Conservation (phyloP, 2,797 vertebrate species). For the Rhabdomys pumilio region DNA sequence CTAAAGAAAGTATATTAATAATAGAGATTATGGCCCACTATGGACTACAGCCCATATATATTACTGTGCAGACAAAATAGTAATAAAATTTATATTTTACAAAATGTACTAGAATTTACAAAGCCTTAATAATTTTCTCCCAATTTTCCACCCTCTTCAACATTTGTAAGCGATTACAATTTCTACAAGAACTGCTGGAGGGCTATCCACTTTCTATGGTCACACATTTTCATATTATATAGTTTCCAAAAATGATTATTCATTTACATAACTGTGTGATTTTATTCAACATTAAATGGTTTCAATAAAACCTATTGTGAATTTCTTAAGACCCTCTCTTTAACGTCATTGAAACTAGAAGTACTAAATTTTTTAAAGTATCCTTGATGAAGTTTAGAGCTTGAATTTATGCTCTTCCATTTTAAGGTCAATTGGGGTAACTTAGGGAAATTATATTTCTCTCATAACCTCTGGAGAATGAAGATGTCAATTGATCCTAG, state of each 20-base stretch:
- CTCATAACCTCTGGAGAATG: conserved; percentile 50
- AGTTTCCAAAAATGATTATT: conserved; percentile 76
- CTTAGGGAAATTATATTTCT: conserved; percentile 67
- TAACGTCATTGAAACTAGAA: conserved; percentile 78
- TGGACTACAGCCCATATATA: neutral
- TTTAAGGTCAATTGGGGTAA: conserved; percentile 66
- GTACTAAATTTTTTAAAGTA: neutral
- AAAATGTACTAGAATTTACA: conserved; percentile 66
- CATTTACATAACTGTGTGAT: conserved; percentile 78
- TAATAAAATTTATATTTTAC: conserved; percentile 67
- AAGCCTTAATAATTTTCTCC: conserved; percentile 77
- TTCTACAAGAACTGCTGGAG: conserved; percentile 67
- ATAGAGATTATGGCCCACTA: neutral
- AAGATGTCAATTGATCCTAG: conserved; percentile 50
- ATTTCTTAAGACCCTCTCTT: conserved; percentile 72
- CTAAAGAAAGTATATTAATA: conserved; percentile 35
- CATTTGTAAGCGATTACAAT: conserved; percentile 60
- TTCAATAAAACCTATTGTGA: conserved; percentile 57
- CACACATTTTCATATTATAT: conserved; percentile 79
- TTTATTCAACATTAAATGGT: conserved; percentile 74
- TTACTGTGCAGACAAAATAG: neutral
- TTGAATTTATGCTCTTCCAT: conserved; percentile 36
- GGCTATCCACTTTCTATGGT: conserved; percentile 68
- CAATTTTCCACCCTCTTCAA: conserved; percentile 56
- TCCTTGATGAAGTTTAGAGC: conserved; percentile 33